These are phyloP conservation scores for Morpho helenor DNA, from an alignment of 2,888 invertebrate species.

Conservation along the genomic window DNA sequence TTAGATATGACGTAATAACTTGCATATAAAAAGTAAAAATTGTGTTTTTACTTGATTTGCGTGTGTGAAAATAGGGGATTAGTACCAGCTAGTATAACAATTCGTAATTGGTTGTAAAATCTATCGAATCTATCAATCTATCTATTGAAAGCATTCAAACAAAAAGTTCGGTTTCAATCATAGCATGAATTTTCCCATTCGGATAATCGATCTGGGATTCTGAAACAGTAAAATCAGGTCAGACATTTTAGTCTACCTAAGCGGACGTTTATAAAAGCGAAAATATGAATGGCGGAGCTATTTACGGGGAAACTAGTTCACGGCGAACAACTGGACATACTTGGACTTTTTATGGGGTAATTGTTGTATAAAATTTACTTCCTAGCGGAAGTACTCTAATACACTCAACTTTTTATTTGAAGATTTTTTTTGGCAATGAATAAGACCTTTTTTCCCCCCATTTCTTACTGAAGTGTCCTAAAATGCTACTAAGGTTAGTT, in stretches of 20 bases:
- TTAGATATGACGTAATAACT: too few relatives aligned
- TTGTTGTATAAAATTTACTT: constrained; percentile 1
- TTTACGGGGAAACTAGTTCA: constrained; percentile 17
- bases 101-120: too few relatives aligned
- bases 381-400: too few relatives aligned
- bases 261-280: constrained; percentile 8
- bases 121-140: too few relatives aligned
- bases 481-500: too few relatives aligned
- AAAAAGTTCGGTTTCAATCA: too few relatives aligned
- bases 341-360: constrained; percentile 8
- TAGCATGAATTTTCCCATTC: constrained; percentile 1
- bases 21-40: too few relatives aligned
- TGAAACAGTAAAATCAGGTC: constrained; percentile 13
- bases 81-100: not conserved
- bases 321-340: constrained; percentile 12
- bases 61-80: not conserved
- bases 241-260: constrained; percentile 13
- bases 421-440: not conserved
- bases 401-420: not conserved
- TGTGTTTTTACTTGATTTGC: too few relatives aligned
- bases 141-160: too few relatives aligned
- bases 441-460: not conserved
- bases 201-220: constrained; percentile 1
- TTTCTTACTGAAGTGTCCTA: too few relatives aligned
- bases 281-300: constrained; percentile 12